A percentile compares a stretch with the other conserved stretches of the same genome.
phyloP scores from a whole-genome alignment of 2,888 invertebrate species.

The Gnatocerus cornutus region DNA sequence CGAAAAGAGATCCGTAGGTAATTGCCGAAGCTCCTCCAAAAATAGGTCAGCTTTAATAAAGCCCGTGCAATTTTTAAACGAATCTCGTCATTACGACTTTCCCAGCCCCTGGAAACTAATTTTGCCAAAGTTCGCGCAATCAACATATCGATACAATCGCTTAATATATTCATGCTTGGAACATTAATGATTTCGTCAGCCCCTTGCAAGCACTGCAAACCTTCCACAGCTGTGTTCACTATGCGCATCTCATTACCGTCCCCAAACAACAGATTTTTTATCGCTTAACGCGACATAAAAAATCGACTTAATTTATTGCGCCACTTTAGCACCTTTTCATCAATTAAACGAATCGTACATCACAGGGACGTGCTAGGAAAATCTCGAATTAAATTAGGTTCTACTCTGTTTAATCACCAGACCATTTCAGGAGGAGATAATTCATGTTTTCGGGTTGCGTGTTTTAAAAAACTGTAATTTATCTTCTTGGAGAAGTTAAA shows the following conservation, averaged over 20 bases:
- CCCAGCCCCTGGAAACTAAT: too few species aligned
- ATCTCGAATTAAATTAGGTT: conserved; percentile 50
- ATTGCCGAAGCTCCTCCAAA: too few species aligned
- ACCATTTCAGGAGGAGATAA: conserved; percentile 51
- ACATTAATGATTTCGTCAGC: conserved; percentile 45
- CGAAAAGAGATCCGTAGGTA: too few species aligned
- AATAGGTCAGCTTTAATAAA: too few species aligned
- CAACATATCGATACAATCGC: conserved; percentile 1
- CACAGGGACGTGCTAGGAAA: conserved; percentile 46
- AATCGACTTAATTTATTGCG: conserved; percentile 61
- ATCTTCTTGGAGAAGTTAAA: background rate
- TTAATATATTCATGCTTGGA: conserved; percentile 40
- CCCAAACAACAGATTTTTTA: conserved; percentile 59
- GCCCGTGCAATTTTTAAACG: too few species aligned
- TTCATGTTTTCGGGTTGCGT: conserved; percentile 44
- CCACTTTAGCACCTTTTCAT: conserved; percentile 57
- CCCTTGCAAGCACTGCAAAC: conserved; percentile 22
- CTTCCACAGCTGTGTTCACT: conserved; percentile 48
- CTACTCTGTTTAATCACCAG: conserved; percentile 53
- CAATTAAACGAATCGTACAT: conserved; percentile 54
- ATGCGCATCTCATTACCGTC: conserved; percentile 55
- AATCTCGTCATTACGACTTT: too few species aligned
- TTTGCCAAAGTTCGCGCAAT: background rate
- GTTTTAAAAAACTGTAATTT: conserved; percentile 10
- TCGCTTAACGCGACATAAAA: conserved; percentile 61